Evolutionary conservation across 92 coral and sea anemone genomes (phyloP).

Genomic region (Phymanthus crucifer): DNA sequence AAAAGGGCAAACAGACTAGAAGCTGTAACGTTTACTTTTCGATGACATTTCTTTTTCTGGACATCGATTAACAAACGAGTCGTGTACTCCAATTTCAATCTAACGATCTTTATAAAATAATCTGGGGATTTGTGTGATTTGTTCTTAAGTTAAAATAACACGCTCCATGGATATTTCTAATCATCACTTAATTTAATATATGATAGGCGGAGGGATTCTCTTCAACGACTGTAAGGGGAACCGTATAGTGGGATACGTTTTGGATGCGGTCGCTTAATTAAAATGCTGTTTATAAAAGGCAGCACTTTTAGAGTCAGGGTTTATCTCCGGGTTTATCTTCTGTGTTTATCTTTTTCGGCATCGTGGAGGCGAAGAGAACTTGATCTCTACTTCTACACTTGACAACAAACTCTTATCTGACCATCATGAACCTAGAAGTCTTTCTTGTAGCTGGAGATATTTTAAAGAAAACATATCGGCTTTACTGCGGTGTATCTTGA

Average conservation of each 20-base stretch:
- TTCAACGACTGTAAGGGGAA: not conserved
- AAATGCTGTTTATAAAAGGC: not conserved
- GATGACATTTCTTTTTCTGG: not conserved
- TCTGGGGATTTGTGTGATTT: not conserved
- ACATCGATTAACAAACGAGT: not conserved
- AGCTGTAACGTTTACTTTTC: not conserved
- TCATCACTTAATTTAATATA: not conserved
- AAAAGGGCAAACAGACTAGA: not conserved
- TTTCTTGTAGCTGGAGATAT: not conserved
- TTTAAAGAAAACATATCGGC: not conserved
- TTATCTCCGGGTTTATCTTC: not conserved
- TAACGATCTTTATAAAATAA: not conserved
- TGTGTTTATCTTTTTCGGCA: not conserved
- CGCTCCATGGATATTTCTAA: not conserved
- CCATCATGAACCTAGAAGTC: not conserved
- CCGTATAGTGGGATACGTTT: not conserved
- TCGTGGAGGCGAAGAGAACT: not conserved
- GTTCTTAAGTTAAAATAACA: not conserved
- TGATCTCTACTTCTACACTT: not conserved
- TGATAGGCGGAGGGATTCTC: not conserved
- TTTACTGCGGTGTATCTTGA: not conserved
- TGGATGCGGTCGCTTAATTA: no score
- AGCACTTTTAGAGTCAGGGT: not conserved
- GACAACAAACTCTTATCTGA: not conserved
- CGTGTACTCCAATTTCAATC: not conserved